These are phyloP conservation scores for Drosophila erecta DNA, from an alignment of 1,140 invertebrate species.

Conservation along the genomic window DNA sequence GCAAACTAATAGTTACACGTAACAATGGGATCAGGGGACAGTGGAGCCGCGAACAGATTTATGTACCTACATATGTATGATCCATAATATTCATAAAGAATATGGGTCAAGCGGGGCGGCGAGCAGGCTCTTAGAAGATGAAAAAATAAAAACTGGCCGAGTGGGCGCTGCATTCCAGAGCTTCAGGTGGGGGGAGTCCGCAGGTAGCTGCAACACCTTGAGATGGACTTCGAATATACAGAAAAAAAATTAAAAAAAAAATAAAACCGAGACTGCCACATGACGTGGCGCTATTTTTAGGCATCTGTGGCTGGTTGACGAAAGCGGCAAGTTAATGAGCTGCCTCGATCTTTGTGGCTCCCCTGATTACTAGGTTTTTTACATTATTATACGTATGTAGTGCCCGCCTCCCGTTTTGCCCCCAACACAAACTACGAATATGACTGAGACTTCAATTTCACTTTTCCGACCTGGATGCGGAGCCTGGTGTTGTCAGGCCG, in stretches of 20 bases:
- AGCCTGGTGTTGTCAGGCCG: slow-evolving; percentile 53
- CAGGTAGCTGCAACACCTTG: slow-evolving; percentile 46
- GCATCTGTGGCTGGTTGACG: slow-evolving; percentile 70
- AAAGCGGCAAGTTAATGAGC: slow-evolving; percentile 81
- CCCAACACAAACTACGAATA: not conserved
- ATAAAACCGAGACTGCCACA: slow-evolving; percentile 37
- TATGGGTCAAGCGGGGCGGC: slow-evolving; percentile 73
- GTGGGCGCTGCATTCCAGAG: slow-evolving; percentile 67
- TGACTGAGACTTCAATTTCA: slow-evolving; percentile 67
- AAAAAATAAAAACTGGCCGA: slow-evolving; percentile 50
- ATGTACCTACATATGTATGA: slow-evolving; percentile 2
- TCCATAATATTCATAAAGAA: slow-evolving; percentile 23
- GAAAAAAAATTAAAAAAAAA: not conserved
- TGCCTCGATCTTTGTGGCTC: slow-evolving; percentile 69
- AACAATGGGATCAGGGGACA: slow-evolving; percentile 66
- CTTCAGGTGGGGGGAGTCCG: slow-evolving; percentile 14
- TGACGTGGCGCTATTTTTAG: slow-evolving; percentile 73
- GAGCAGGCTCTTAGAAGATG: slow-evolving; percentile 37
- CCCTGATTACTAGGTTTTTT: slow-evolving; percentile 70
- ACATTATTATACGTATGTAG: slow-evolving; percentile 48
- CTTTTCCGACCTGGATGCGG: slow-evolving; percentile 59
- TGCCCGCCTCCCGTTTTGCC: slow-evolving; percentile 15
- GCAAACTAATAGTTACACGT: slow-evolving; percentile 80
- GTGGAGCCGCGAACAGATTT: slow-evolving; percentile 10
- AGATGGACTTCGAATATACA: slow-evolving; percentile 37